phyloP scores from a whole-genome alignment of 2,113 vertebrate genomes.

The Girardinichthys multiradiatus region DNA sequence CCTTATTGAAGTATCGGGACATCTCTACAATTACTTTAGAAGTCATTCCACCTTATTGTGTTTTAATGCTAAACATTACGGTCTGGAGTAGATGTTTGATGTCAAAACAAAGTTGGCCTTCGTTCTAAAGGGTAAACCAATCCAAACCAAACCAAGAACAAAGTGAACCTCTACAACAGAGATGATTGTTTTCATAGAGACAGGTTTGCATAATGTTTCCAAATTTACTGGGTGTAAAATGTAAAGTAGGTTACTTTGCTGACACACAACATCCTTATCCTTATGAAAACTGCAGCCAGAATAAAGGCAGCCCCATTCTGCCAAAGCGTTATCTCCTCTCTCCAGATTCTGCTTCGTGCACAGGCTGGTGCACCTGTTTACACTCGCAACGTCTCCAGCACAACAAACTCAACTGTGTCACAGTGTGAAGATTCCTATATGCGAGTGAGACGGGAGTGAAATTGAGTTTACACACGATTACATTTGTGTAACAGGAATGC shows the following conservation, averaged over 20 bases:
- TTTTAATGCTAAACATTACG: neutral
- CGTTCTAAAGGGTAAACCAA: neutral
- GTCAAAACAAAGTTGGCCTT: neutral
- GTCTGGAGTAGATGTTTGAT: neutral
- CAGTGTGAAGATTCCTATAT: neutral
- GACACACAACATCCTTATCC: conserved; percentile 46
- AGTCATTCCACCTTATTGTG: neutral
- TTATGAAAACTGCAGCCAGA: conserved; percentile 34
- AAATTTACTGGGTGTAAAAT: conserved; percentile 21
- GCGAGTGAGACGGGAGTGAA: neutral
- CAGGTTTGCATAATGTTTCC: neutral
- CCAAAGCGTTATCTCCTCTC: conserved; percentile 56
- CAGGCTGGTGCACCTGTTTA: conserved; percentile 30
- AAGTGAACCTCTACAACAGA: neutral
- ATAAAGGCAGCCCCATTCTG: conserved; percentile 33
- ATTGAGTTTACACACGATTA: conserved; percentile 6
- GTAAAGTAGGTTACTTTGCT: conserved; percentile 48
- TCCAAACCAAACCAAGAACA: neutral
- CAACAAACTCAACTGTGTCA: neutral
- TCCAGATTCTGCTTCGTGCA: conserved; percentile 52
- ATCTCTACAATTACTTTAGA: neutral
- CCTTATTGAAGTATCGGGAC: neutral
- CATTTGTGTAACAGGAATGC: neutral
- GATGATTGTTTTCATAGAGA: neutral
- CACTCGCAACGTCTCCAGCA: conserved; percentile 32